A percentile compares a stretch with the other conserved stretches of the same genome.
Evolutionary conservation across 2,113 vertebrate genomes (phyloP).

Genomic region (Misgurnus mizolepis): DNA sequence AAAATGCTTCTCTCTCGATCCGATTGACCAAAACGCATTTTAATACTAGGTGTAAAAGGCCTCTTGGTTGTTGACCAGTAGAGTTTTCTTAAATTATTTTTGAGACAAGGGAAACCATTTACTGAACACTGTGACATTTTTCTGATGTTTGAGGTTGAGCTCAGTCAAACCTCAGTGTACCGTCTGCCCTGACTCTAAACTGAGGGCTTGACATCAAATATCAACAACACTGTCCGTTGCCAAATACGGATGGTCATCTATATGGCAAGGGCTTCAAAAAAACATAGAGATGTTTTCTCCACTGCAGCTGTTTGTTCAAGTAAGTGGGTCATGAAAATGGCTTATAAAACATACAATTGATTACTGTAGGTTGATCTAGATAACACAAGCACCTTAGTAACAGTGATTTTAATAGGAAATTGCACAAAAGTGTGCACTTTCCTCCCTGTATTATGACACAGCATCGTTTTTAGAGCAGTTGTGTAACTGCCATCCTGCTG

Average conservation of each 20-base stretch:
- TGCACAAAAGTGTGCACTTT: constrained; percentile 31
- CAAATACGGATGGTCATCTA: background rate
- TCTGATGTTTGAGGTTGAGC: background rate
- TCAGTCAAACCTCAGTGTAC: background rate
- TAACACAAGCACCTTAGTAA: constrained; percentile 53
- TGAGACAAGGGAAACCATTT: background rate
- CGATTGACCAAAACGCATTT: no score
- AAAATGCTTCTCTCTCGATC: no score
- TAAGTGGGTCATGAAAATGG: constrained; percentile 64
- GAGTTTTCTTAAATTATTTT: no score
- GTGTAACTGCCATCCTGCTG: constrained; percentile 37
- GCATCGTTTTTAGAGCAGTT: constrained; percentile 37
- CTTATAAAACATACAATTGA: constrained; percentile 68
- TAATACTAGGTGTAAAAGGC: background rate
- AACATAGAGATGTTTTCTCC: background rate
- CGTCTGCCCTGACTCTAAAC: background rate
- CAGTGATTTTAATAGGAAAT: constrained; percentile 45
- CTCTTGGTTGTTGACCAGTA: no score
- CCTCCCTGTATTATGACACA: constrained; percentile 28
- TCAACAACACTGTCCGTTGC: constrained; percentile 6
- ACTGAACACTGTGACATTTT: constrained; percentile 9
- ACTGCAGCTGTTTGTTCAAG: constrained; percentile 52
- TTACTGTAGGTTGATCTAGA: constrained; percentile 58
- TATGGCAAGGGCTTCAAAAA: background rate
- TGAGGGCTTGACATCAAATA: constrained; percentile 11